A percentile compares a stretch with the other conserved stretches of the same genome.
These are phyloP conservation scores for Sweltsa coloradensis DNA, from an alignment of 1,140 invertebrate genomes.

Conservation along the genomic window DNA sequence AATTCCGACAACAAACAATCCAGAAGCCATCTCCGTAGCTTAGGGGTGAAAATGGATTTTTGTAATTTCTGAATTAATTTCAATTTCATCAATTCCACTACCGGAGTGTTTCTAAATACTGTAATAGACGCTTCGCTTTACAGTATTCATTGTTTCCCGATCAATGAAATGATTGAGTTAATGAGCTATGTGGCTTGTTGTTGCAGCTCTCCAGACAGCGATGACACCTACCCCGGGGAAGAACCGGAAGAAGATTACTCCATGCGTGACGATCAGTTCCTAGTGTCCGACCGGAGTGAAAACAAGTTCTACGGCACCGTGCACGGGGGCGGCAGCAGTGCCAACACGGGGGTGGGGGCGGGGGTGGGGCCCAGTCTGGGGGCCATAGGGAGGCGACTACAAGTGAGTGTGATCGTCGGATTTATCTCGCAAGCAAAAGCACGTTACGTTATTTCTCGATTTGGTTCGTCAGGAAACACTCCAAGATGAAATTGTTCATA, in stretches of 20 bases:
- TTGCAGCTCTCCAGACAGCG: conserved; percentile 64
- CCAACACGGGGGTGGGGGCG: conserved; percentile 29
- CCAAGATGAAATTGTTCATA: too few relatives aligned
- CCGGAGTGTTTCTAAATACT: too few relatives aligned
- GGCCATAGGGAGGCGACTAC: conserved; percentile 39
- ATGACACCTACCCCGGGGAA: conserved; percentile 67
- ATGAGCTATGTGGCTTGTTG: conserved; percentile 7
- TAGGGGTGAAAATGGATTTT: too few relatives aligned
- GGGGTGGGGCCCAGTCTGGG: conserved; percentile 39
- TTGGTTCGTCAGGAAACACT: too few relatives aligned
- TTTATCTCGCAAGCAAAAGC: too few relatives aligned
- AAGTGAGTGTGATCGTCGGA: conserved; percentile 26
- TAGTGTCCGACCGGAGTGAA: conserved; percentile 71
- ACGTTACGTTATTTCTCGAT: too few relatives aligned
- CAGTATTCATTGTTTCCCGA: too few relatives aligned
- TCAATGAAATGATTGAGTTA: background rate
- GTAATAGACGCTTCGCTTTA: too few relatives aligned
- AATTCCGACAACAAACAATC: too few relatives aligned
- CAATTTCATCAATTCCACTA: too few relatives aligned
- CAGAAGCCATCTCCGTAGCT: too few relatives aligned
- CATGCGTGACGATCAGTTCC: conserved; percentile 66
- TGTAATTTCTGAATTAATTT: too few relatives aligned
- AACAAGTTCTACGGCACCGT: conserved; percentile 71
- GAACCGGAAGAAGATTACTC: conserved; percentile 61
- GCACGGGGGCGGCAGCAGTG: conserved; percentile 29